Evolutionary conservation across 2,113 vertebrate genomes (phyloP).

Genomic region (Arizona elegans): DNA sequence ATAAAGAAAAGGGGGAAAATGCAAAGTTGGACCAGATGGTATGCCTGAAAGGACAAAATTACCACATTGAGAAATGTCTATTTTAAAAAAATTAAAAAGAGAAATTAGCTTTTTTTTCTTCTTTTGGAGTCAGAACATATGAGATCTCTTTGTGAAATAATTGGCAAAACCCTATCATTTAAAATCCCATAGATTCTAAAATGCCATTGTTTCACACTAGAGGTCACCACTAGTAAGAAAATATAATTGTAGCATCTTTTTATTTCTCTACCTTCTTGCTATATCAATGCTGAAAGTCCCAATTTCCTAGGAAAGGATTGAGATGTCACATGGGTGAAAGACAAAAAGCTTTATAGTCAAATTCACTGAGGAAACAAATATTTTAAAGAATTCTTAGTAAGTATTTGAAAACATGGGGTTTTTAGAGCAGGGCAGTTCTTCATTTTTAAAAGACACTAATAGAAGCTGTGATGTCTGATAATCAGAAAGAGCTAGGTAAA

Average conservation of each 20-base stretch:
- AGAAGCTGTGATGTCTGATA: background rate
- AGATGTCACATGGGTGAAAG: slow-evolving; percentile 46
- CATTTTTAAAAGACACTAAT: background rate
- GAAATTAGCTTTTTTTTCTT: slow-evolving; percentile 28
- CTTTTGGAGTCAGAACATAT: background rate
- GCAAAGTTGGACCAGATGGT: background rate
- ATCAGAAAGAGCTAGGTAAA: background rate
- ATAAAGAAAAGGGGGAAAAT: background rate
- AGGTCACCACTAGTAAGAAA: slow-evolving; percentile 75
- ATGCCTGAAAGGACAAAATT: slow-evolving; percentile 34
- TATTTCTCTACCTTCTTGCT: slow-evolving; percentile 52
- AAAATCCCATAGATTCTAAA: slow-evolving; percentile 64
- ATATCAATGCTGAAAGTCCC: slow-evolving; percentile 43
- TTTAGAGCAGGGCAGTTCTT: background rate
- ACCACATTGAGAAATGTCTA: background rate
- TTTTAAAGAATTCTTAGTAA: slow-evolving; percentile 39
- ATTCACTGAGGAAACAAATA: slow-evolving; percentile 22
- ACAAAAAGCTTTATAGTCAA: slow-evolving; percentile 47
- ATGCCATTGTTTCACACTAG: slow-evolving; percentile 77
- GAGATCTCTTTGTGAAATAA: slow-evolving; percentile 46
- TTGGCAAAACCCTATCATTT: slow-evolving; percentile 60
- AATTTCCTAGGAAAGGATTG: slow-evolving; percentile 43
- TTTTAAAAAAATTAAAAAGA: slow-evolving; percentile 30
- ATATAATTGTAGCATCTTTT: slow-evolving; percentile 62
- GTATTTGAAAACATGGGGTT: background rate